Percentiles rank a stretch among this genome's conserved stretches.
Evolutionary conservation across 2,888 invertebrate genomes (phyloP).

Genomic region (Pseudococcus longispinus): DNA sequence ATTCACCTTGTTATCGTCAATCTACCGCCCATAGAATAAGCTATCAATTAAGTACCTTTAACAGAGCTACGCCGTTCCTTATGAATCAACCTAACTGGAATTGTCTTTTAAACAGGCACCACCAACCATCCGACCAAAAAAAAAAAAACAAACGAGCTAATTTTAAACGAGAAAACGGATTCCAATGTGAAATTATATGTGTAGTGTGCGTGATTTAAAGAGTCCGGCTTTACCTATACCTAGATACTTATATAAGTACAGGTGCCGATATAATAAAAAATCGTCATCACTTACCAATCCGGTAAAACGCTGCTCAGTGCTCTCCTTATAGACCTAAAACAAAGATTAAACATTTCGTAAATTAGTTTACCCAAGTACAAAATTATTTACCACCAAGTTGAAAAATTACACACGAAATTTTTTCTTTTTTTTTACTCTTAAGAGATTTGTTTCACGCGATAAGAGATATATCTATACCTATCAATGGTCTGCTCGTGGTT

Average conservation of each 20-base stretch:
- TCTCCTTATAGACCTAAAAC: neutral
- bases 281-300: neutral
- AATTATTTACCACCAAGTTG: neutral
- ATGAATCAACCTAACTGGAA: conserved; percentile 41
- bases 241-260: neutral
- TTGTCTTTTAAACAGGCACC: conserved; percentile 17
- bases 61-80: conserved; percentile 9
- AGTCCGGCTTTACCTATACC: neutral
- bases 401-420: neutral
- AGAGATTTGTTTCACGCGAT: neutral
- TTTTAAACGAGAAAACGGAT: conserved; percentile 29
- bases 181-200: conserved; percentile 3
- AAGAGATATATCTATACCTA: neutral
- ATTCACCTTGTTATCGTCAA: conserved; percentile 43
- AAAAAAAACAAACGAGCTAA: conserved; percentile 21
- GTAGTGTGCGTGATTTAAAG: conserved; percentile 15
- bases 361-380: neutral
- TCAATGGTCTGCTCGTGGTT: neutral
- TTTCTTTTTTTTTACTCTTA: neutral
- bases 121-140: neutral
- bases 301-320: neutral
- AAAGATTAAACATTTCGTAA: neutral
- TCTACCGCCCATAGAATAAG: conserved; percentile 43
- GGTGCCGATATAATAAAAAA: conserved; percentile 15
- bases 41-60: conserved; percentile 44